Base-by-base conservation (phyloP, 2,888 invertebrate genomes). In the Xestia rhomboidea region DNA sequence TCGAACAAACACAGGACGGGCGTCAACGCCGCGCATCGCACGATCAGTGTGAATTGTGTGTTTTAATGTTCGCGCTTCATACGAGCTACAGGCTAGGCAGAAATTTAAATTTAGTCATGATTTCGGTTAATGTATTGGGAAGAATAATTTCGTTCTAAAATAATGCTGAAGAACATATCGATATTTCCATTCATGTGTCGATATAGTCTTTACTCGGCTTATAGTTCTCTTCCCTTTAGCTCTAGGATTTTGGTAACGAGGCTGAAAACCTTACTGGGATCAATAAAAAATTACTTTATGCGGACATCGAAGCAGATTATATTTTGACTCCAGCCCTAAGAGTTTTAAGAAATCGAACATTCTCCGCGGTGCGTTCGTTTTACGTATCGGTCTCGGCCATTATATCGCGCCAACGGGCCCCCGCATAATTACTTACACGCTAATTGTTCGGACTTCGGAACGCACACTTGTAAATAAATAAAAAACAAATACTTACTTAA, bases 351-450 rank as follows among this genome's bases (percentile, higher is more conserved):
- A 87, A 88, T 78, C 82, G 82, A 86, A 87, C 78, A 86, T 85
- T 87, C 85, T 87, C 85, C 71, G 84, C 87, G 83, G 83, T 80
- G 85, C 86, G 76, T 89, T 88, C 90, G 89, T 92, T 93, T 92
- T 91, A 93, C 90, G 92, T 93, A 94, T 93, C 93, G 91, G 88
- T 88, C 83, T 88, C 90, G 89, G 88, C 90, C 92, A 94, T 95
- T 93, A 94, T 90, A 88, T 90, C 82, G 87, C 86, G 88, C 90
- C 91, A 93, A 89, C 91, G 91, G 92, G 87, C 91, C 90, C 90
- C 90, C 91, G 93, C 93, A 92, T 95, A 95, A 95, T 95, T 95
- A 93, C 93, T 87, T 83, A 88, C 89, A 85, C 87, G 86, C 93
- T 95, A 95, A 95, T 95, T 95, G 94, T 94, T 81, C 87, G 76